Evolutionary conservation across 2,797 vertebrate genomes (phyloP).

Genomic region (Intellagama lesueurii): DNA sequence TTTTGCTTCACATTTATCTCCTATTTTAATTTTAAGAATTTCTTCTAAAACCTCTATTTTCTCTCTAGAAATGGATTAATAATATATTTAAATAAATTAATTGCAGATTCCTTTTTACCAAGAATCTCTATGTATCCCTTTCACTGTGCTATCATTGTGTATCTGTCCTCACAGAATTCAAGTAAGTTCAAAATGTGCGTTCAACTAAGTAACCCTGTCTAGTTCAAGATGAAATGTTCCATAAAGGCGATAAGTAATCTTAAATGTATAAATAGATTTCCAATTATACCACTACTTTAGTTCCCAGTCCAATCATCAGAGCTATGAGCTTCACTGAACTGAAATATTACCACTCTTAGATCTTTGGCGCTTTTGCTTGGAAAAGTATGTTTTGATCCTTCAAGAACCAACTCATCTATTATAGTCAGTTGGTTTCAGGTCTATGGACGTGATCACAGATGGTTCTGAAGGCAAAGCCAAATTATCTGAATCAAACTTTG

Average conservation of each 20-base stretch:
- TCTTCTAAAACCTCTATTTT: neutral
- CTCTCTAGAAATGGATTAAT: no score
- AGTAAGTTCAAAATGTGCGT: slow-evolving; percentile 7
- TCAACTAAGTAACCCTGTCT: neutral
- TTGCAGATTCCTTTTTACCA: neutral
- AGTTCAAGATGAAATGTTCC: slow-evolving; percentile 22
- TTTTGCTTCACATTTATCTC: neutral
- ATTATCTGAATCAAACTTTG: neutral
- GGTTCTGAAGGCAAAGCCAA: neutral
- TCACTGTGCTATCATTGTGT: neutral
- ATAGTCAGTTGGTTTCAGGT: neutral
- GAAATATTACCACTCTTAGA: slow-evolving; percentile 12
- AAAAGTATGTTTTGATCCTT: slow-evolving; percentile 8
- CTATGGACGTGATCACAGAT: neutral
- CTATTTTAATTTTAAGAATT: neutral
- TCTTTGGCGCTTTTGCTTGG: slow-evolving; percentile 1
- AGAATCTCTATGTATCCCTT: neutral
- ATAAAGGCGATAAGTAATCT: slow-evolving; percentile 29
- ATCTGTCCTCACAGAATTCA: neutral
- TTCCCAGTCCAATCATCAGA: slow-evolving; percentile 17
- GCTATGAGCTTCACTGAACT: slow-evolving; percentile 19
- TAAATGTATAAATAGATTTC: slow-evolving; percentile 39
- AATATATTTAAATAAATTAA: neutral
- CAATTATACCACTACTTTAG: slow-evolving; percentile 23
- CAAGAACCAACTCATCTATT: slow-evolving; percentile 2